Evolutionary conservation across 1,140 invertebrate species (phyloP), one percentile per base, ranked within the genome.

Genomic region (Paraescarpia echinospica): DNA sequence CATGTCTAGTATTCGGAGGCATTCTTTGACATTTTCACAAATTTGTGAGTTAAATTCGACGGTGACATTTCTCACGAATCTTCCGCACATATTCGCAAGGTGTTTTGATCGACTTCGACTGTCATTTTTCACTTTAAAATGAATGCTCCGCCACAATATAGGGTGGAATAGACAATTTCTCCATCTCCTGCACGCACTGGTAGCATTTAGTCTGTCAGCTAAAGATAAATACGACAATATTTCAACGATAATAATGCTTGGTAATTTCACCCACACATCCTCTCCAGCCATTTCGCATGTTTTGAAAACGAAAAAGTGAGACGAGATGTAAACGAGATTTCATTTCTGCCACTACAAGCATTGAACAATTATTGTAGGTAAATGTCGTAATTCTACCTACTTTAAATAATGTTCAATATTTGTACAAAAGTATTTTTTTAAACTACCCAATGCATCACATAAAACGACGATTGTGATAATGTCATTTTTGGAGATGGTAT

Each of bases 181-280:
- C 97, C 97, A 97, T 95, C 97, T 96, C 95, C 96, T 97, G 94
- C 97, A 97, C 35, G 96, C 96, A 94, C 97, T 97, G 14, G 97
- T 97, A 59, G 97, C 97, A 95, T 94, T 96, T 91, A 97, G 96
- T 95, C 96, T 96, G 94, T 97, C 97, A 93, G 96, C 95, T 92
- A 96, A 95, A 1, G 96, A 95, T 93, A 97, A 95, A 95, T 97
- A 97, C 34, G 96, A 97, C 94, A 97, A 97, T 93, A 97, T 96
- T 95, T 97, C 97, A 88, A 97, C 96, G 93, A 97, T 96, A 93
- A 97, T 96, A 92, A 97, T 96, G 94, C 96, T 97, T 93, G 97
- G 97, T 93, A 97, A 95, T 94, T 96, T 96, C 48, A 93, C 94
- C 95, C 95, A 96, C 93, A 93, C 93, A 92, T 93, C 94, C 94